Evolutionary conservation across 2,113 vertebrate species (phyloP).

Genomic region (Brachypteracias leptosomus): DNA sequence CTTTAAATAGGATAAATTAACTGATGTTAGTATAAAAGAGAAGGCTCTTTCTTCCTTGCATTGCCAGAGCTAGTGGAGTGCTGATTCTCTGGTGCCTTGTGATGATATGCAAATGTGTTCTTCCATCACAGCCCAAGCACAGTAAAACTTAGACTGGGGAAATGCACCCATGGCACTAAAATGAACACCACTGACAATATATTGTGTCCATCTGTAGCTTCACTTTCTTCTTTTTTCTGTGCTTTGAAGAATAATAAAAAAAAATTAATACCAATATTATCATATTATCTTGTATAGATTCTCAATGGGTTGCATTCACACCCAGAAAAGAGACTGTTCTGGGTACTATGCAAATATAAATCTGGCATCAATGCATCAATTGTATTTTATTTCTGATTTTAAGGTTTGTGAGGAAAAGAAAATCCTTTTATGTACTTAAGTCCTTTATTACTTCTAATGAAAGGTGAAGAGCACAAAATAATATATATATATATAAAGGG

Average conservation of each 20-base stretch:
- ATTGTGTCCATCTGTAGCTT: background rate
- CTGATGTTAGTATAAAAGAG: background rate
- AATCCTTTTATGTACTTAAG: background rate
- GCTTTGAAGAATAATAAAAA: background rate
- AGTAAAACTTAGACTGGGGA: background rate
- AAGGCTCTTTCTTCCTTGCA: background rate
- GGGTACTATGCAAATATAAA: background rate
- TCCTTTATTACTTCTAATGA: background rate
- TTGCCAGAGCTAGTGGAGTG: background rate
- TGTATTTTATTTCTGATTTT: background rate
- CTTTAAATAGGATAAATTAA: conserved; percentile 38
- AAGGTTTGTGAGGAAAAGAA: no score
- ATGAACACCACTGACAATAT: background rate
- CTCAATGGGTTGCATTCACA: background rate
- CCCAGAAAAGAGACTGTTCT: background rate
- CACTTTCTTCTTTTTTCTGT: background rate
- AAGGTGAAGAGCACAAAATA: background rate
- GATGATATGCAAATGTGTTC: background rate
- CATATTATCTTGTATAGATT: background rate
- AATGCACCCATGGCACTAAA: background rate
- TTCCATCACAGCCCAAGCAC: background rate
- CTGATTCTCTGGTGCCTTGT: background rate
- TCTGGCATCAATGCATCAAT: background rate
- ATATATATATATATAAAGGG: background rate
- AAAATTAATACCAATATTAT: background rate